phyloP scores from a whole-genome alignment of 1,140 invertebrate genomes.

The Saxidomus purpurata region DNA sequence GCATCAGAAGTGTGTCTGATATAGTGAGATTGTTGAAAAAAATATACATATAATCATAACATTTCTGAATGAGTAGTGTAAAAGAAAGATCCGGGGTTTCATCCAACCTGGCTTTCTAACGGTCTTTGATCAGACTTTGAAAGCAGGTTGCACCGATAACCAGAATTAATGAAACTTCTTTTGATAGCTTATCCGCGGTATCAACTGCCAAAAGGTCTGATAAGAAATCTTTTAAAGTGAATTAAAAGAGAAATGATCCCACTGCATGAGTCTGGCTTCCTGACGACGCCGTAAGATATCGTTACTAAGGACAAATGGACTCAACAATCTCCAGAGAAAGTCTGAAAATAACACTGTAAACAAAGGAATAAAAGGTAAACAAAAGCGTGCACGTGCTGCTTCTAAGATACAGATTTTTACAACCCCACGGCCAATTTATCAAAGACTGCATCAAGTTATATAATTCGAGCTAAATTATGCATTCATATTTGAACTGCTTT shows the following conservation, averaged over 20 bases:
- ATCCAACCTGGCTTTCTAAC: background rate
- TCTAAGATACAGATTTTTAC: background rate
- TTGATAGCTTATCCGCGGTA: conserved; percentile 48
- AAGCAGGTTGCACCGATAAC: conserved; percentile 7
- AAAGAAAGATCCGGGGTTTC: background rate
- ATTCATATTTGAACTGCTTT: no score
- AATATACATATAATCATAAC: background rate
- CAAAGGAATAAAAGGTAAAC: background rate
- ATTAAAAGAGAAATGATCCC: conserved; percentile 42
- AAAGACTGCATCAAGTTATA: no score
- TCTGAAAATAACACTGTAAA: background rate
- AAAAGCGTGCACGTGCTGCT: background rate
- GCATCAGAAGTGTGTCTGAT: background rate
- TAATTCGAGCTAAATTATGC: no score
- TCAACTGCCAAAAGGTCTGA: conserved; percentile 40
- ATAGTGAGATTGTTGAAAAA: background rate
- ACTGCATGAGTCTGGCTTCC: conserved; percentile 20
- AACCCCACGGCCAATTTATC: background rate
- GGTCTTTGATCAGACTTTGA: background rate
- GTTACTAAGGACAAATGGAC: conserved; percentile 27
- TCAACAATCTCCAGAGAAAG: background rate
- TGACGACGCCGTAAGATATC: conserved; percentile 42
- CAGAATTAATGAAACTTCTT: conserved; percentile 50
- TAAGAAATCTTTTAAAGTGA: conserved; percentile 45
- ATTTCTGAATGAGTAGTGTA: background rate